These are phyloP conservation scores for Andrena cerasifolii DNA, from an alignment of 1,140 invertebrate species.

Conservation along the genomic window DNA sequence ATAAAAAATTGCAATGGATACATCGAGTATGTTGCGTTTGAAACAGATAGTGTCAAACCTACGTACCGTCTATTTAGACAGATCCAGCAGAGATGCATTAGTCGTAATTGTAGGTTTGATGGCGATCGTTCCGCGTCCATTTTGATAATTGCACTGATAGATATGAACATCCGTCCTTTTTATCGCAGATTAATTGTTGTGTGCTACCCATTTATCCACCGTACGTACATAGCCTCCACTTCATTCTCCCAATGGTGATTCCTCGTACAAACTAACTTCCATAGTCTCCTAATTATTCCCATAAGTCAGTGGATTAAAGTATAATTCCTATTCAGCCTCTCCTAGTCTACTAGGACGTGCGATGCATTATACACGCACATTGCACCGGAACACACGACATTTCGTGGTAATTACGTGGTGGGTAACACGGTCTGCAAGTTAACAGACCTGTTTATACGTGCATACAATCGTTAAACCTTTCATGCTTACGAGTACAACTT, in stretches of 20 bases:
- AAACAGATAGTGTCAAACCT: not conserved
- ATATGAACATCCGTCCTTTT: no score
- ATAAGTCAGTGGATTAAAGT: conserved; percentile 4
- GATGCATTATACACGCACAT: conserved; percentile 11
- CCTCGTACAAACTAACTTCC: not conserved
- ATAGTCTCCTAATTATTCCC: conserved; percentile 13
- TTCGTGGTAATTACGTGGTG: conserved; percentile 32
- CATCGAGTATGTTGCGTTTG: not conserved
- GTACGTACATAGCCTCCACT: no score
- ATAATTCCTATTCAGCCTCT: conserved; percentile 27
- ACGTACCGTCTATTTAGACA: no score
- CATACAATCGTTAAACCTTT: conserved; percentile 25
- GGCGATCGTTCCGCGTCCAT: conserved; percentile 3
- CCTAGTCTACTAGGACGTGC: no score
- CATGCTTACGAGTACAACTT: conserved; percentile 7
- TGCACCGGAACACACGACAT: conserved; percentile 32
- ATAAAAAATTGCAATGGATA: not conserved
- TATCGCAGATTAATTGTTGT: not conserved
- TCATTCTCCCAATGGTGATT: not conserved
- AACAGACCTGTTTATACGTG: conserved; percentile 20
- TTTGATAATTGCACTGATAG: conserved; percentile 17
- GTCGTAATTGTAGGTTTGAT: not conserved
- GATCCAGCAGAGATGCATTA: no score
- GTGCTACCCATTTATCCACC: no score
- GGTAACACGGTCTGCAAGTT: conserved; percentile 14